Percentiles rank a stretch among this genome's conserved stretches.
Conservation (phyloP, 2,797 vertebrate species). For the Chrysocyon brachyurus region DNA sequence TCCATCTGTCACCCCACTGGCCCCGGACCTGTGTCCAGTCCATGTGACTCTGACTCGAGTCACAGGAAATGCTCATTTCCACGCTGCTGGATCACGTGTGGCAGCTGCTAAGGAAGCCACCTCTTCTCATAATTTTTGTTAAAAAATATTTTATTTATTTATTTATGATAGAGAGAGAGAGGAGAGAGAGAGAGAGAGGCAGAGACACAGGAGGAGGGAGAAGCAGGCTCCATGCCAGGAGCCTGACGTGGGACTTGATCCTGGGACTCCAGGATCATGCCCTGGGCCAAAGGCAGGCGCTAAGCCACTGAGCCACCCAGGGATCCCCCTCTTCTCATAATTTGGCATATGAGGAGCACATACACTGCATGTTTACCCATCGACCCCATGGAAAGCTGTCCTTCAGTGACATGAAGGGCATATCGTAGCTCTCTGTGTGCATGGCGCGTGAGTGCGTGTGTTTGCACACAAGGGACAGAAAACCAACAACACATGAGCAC, state of each 20-base stretch:
- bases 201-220: too few relatives aligned
- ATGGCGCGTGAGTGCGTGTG: rapidly evolving
- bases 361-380: background rate
- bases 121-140: background rate
- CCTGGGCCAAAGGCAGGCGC: too few relatives aligned
- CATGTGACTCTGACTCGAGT: background rate
- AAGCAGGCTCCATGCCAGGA: too few relatives aligned
- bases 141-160: too few relatives aligned
- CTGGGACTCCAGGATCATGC: too few relatives aligned
- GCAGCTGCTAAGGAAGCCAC: background rate
- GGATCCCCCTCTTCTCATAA: background rate
- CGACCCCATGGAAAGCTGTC: background rate
- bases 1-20: background rate
- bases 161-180: too few relatives aligned
- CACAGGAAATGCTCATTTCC: background rate
- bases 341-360: background rate
- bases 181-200: too few relatives aligned
- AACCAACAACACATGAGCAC: rapidly evolving
- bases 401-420: background rate
- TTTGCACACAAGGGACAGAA: background rate
- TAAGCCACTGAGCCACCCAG: too few relatives aligned
- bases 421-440: background rate
- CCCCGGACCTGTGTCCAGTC: background rate
- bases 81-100: background rate
- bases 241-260: too few relatives aligned